Evolutionary conservation across 2,888 invertebrate genomes (phyloP).

Genomic region (Temnothorax rugatulus): DNA sequence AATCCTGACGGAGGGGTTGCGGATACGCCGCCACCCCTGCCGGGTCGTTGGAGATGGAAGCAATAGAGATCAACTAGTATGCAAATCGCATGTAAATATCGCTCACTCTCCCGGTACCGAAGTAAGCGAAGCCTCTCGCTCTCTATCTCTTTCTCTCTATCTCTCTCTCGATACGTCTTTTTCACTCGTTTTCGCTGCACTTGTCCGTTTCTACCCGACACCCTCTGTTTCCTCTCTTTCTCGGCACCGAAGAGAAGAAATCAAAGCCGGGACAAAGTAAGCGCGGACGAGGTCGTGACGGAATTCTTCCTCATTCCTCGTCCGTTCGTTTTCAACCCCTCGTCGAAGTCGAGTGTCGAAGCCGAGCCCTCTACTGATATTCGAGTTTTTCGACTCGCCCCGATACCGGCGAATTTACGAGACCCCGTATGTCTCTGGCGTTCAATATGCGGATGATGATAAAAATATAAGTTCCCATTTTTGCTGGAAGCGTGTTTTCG

Average conservation of each 20-base stretch:
- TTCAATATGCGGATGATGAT: slow-evolving; percentile 17
- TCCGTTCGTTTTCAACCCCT: slow-evolving; percentile 58
- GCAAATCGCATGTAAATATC: slow-evolving; percentile 86
- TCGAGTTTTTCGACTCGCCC: slow-evolving; percentile 47
- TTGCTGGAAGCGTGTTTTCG: not conserved
- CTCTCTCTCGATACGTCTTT: slow-evolving; percentile 68
- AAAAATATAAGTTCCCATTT: slow-evolving; percentile 12
- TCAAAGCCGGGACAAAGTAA: slow-evolving; percentile 84
- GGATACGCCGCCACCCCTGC: slow-evolving; percentile 83
- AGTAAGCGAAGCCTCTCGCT: slow-evolving; percentile 77
- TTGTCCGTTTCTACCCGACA: slow-evolving; percentile 53
- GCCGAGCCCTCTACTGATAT: slow-evolving; percentile 48
- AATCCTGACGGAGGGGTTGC: slow-evolving; percentile 80
- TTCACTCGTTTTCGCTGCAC: slow-evolving; percentile 67
- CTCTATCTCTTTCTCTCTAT: slow-evolving; percentile 73
- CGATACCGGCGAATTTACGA: slow-evolving; percentile 39
- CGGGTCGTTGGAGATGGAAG: slow-evolving; percentile 86
- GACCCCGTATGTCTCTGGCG: slow-evolving; percentile 35
- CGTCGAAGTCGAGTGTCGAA: slow-evolving; percentile 42
- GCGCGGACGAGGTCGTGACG: slow-evolving; percentile 81
- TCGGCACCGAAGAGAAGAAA: slow-evolving; percentile 82
- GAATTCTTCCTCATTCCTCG: slow-evolving; percentile 77
- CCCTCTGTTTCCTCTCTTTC: slow-evolving; percentile 62
- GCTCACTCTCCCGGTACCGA: slow-evolving; percentile 84
- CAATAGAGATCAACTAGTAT: slow-evolving; percentile 87